Evolutionary conservation across 2,113 vertebrate species (phyloP), one percentile per base, ranked within the genome.

Genomic region (Alces alces): DNA sequence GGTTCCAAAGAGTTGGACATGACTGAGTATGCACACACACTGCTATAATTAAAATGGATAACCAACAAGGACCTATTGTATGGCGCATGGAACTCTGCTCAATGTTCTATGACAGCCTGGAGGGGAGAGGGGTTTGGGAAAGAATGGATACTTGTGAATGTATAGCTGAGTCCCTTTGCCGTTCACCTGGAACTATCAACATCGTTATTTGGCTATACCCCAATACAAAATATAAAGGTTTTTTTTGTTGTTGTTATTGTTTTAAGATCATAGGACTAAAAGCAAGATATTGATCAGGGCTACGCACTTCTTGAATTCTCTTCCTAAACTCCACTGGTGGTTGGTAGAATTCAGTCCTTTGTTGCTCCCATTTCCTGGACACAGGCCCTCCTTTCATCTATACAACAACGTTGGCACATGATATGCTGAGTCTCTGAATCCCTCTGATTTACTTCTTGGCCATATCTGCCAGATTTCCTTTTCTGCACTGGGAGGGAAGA

Each of bases 341-440:
- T 45, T 83, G 78, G 14, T 5, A n/a, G 33, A n/a, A 23, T 58
- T 82, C 4, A 33, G 7, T 25, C 60, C 3, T 25, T 47, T 66
- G 1, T n/a, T 50, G 6, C 25, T 12, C 21, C 3, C 1, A 79
- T 94, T 95, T n/a, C 28, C 70, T 43, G 78, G 23, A 57, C 2
- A 43, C 6, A 50, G 43, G 25, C 0, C 2, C 21, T 2, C 2
- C 14, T 88, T 86, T 84, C 12, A 25, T 86, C 36, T 45, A 45
- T 23, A 57, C 8, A 23, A 1, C 8, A 58, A 16, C 1, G 27
- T 11, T 19, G 5, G 2, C 3, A 52, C 30, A 3, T 47, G 25
- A 4, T 60, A 19, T 28, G 7, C 12, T 16, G n/a, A 54, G 58
- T 7, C 19, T 79, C 30, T 60, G 45, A 47, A 55, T 47, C 6